These are phyloP conservation scores for Hirtodrosophila cameraria DNA, from an alignment of 2,888 invertebrate genomes.

Conservation along the genomic window DNA sequence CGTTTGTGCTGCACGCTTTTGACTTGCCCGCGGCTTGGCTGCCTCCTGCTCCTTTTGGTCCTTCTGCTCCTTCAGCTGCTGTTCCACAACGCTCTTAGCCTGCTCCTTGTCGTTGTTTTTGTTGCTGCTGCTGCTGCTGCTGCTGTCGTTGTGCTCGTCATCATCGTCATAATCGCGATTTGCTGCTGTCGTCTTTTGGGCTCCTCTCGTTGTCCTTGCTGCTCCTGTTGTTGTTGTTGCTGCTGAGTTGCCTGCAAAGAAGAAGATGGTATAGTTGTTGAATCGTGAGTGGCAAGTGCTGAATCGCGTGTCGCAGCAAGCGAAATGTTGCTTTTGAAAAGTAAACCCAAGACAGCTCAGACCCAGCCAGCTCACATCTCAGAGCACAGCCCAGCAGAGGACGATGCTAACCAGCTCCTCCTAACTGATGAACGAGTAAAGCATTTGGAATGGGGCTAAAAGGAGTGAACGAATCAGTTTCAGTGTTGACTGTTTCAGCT, in stretches of 20 bases:
- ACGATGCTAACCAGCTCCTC: background rate
- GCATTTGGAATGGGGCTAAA: too few relatives aligned
- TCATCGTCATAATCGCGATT: slow-evolving; percentile 80
- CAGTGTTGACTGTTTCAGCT: too few relatives aligned
- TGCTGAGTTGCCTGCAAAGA: slow-evolving; percentile 58
- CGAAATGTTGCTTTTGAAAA: slow-evolving; percentile 73
- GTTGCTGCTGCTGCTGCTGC: slow-evolving; percentile 42
- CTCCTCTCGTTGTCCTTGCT: slow-evolving; percentile 27
- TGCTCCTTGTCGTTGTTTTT: slow-evolving; percentile 43
- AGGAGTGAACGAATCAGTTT: too few relatives aligned
- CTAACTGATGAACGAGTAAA: too few relatives aligned
- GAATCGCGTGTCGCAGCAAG: slow-evolving; percentile 70
- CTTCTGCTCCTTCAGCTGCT: slow-evolving; percentile 14
- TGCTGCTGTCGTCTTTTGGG: slow-evolving; percentile 70
- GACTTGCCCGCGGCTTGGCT: slow-evolving; percentile 71
- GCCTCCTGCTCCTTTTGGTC: slow-evolving; percentile 6
- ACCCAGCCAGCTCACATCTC: slow-evolving; percentile 1
- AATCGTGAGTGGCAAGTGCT: slow-evolving; percentile 58
- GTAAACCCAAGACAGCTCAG: slow-evolving; percentile 56
- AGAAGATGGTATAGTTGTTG: slow-evolving; percentile 46
- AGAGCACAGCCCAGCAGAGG: slow-evolving; percentile 4
- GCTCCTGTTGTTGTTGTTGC: slow-evolving; percentile 35
- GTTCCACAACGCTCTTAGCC: slow-evolving; percentile 4
- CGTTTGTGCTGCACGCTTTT: slow-evolving; percentile 75
- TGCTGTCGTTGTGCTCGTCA: slow-evolving; percentile 71